Conservation (phyloP, 2,888 invertebrate genomes). For the Sphinx pinastri region DNA sequence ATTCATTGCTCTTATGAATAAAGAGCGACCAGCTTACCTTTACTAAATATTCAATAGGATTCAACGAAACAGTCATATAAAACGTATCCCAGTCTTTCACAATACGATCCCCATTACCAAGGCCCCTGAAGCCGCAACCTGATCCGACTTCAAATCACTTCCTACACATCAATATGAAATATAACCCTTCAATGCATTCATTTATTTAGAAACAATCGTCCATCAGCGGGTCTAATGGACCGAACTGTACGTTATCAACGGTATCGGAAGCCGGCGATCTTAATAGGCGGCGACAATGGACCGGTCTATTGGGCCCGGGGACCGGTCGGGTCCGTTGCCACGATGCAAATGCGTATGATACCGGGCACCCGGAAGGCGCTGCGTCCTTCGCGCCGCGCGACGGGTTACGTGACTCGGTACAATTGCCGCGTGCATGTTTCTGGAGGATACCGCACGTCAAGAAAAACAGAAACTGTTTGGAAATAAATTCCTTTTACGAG, state of each 20-base stretch:
- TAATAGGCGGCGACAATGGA: conserved; percentile 27
- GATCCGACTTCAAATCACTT: conserved; percentile 4
- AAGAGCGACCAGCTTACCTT: no score
- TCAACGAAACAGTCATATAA: not conserved
- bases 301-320: conserved; percentile 19
- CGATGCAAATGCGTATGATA: conserved; percentile 27
- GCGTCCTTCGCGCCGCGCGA: conserved; percentile 10
- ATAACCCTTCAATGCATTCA: conserved; percentile 19
- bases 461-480: not conserved
- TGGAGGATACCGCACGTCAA: not conserved
- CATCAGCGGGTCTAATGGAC: conserved; percentile 23
- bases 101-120: not conserved
- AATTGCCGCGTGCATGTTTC: not conserved
- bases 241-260: conserved; percentile 31
- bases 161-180: conserved; percentile 39
- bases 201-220: conserved; percentile 23
- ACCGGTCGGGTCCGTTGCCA: conserved; percentile 24
- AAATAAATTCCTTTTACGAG: not conserved
- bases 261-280: conserved; percentile 26
- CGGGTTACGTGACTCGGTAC: conserved; percentile 11
- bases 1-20: no score
- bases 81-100: not conserved
- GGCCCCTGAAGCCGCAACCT: not conserved
- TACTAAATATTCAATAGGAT: no score
- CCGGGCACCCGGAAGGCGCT: conserved; percentile 22